A percentile compares a stretch with the other conserved stretches of the same genome.
Evolutionary conservation across 2,113 vertebrate species (phyloP).

Genomic region (Leptobrachium leishanense): DNA sequence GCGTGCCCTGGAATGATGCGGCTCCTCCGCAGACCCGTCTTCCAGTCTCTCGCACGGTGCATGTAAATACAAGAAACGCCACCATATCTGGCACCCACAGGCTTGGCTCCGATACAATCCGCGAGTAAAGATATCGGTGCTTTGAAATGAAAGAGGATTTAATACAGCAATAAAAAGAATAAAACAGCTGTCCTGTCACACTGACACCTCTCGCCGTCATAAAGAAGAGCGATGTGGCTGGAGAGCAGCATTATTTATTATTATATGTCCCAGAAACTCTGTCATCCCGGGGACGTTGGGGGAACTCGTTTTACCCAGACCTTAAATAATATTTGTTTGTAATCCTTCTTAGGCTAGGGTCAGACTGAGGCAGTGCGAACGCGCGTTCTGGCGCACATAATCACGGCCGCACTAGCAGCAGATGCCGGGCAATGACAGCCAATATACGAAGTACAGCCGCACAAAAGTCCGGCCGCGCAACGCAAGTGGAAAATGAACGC

Average conservation of each 20-base stretch:
- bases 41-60: background rate
- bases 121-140: slow-evolving; percentile 9
- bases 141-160: slow-evolving; percentile 20
- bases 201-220: slow-evolving; percentile 13
- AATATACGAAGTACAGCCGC: no score
- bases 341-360: slow-evolving; percentile 9
- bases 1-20: no score
- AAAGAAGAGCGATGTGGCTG: slow-evolving; percentile 4
- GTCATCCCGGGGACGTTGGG: background rate
- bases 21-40: background rate
- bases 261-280: background rate
- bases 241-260: slow-evolving; percentile 22
- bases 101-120: slow-evolving; percentile 21
- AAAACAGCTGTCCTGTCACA: slow-evolving; percentile 30
- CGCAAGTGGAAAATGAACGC: no score
- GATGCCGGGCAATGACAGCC: no score
- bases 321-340: slow-evolving; percentile 9
- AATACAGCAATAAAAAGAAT: slow-evolving; percentile 27
- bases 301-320: background rate
- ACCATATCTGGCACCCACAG: background rate
- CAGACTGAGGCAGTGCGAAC: no score
- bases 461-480: no score
- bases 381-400: no score
- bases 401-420: no score
- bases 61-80: background rate